A percentile compares a stretch with the other conserved stretches of the same genome.
Conservation (phyloP, 1,140 invertebrate species). For the Drosophila micromelanica region DNA sequence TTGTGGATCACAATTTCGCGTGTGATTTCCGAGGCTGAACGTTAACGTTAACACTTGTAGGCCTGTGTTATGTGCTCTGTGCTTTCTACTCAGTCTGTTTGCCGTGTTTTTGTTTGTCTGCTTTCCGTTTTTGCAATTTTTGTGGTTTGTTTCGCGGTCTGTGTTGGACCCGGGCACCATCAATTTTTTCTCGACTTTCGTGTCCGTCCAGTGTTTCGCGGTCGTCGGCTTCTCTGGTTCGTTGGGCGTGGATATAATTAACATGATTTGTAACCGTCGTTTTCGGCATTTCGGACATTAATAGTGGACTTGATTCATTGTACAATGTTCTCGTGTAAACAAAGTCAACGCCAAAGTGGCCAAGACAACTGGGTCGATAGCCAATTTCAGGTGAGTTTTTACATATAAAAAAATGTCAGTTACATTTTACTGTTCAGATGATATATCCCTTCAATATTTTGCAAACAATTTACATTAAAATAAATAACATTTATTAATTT, state of each 20-base stretch:
- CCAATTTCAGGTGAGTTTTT: constrained; percentile 36
- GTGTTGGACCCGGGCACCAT: constrained; percentile 13
- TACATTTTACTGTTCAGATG: too few species aligned
- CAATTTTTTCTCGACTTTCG: constrained; percentile 2
- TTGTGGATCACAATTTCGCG: constrained; percentile 71
- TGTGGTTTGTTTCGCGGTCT: constrained; percentile 16
- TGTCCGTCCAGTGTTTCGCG: constrained; percentile 30
- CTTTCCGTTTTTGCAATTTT: not conserved
- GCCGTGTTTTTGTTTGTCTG: constrained; percentile 24
- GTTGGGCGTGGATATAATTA: constrained; percentile 77
- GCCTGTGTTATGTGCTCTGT: constrained; percentile 14
- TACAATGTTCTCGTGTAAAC: constrained; percentile 30
- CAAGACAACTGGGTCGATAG: constrained; percentile 11
- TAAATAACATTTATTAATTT: too few species aligned
- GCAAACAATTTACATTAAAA: too few species aligned
- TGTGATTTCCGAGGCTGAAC: constrained; percentile 49
- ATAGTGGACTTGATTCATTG: constrained; percentile 68
- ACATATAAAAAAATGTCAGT: not conserved
- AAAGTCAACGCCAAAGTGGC: constrained; percentile 21
- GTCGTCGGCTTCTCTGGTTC: constrained; percentile 44
- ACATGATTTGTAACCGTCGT: constrained; percentile 74
- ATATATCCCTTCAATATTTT: too few species aligned
- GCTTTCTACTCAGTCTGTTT: constrained; percentile 5
- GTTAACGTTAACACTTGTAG: constrained; percentile 41
- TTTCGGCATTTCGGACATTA: constrained; percentile 73